Evolutionary conservation across 2,113 vertebrate genomes (phyloP).

Genomic region (Capreolus pygargus): DNA sequence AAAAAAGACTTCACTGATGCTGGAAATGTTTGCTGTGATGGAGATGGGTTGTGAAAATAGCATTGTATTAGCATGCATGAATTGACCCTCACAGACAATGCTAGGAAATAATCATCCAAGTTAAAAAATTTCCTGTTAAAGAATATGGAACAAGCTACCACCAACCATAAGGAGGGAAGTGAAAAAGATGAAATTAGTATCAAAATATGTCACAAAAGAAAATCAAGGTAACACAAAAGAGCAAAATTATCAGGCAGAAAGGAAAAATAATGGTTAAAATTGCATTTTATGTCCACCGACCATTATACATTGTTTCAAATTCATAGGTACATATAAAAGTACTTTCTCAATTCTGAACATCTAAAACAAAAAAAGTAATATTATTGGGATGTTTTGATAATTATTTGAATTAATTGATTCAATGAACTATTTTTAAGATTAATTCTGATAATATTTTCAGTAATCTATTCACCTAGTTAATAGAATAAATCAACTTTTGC

Average conservation of each 20-base stretch:
- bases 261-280: background rate
- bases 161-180: background rate
- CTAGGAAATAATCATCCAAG: constrained; percentile 53
- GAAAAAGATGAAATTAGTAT: constrained; percentile 51
- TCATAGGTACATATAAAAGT: background rate
- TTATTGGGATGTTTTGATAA: background rate
- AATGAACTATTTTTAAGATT: background rate
- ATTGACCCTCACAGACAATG: constrained; percentile 63
- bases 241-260: constrained; percentile 60
- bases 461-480: background rate
- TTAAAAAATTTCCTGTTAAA: background rate
- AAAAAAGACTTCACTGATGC: constrained; percentile 68
- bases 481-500: background rate
- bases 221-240: background rate
- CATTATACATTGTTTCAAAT: background rate
- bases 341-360: background rate
- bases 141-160: background rate
- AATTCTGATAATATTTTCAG: constrained; percentile 20
- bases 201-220: constrained; percentile 54
- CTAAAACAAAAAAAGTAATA: background rate
- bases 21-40: constrained; percentile 52
- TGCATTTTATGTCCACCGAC: constrained; percentile 30
- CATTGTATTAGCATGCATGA: constrained; percentile 34
- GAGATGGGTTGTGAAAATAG: constrained; percentile 63
- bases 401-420: background rate